A percentile compares a stretch with the other conserved stretches of the same genome.
Evolutionary conservation across 1,140 invertebrate genomes (phyloP).

Genomic region (Camponotus vicinus): DNA sequence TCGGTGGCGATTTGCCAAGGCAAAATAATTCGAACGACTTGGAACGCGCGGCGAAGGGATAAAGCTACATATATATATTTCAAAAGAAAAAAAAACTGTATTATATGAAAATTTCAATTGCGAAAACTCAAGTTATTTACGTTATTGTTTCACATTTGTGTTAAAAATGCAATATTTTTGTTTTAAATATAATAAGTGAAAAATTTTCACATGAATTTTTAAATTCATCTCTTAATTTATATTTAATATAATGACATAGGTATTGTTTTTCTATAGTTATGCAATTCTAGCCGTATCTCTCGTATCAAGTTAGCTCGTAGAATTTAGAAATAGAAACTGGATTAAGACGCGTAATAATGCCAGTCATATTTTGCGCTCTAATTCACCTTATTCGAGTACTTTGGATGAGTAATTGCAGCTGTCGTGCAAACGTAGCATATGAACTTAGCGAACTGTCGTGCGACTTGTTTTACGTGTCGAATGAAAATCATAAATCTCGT

Average conservation of each 20-base stretch:
- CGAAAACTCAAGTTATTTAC: background rate
- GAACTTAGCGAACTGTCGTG: slow-evolving; percentile 36
- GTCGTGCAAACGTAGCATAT: slow-evolving; percentile 9
- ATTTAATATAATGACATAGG: background rate
- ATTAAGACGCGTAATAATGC: background rate
- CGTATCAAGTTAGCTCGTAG: slow-evolving; percentile 3
- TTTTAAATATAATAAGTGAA: background rate
- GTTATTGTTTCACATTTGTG: background rate
- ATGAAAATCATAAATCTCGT: slow-evolving; percentile 41
- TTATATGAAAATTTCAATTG: slow-evolving; percentile 19
- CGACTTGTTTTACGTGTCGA: background rate
- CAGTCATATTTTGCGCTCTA: slow-evolving; percentile 2
- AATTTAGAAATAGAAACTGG: background rate
- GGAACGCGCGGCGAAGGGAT: background rate
- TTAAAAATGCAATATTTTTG: background rate
- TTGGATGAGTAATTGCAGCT: slow-evolving; percentile 21
- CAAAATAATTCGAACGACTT: slow-evolving; percentile 23
- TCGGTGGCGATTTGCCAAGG: slow-evolving; percentile 31
- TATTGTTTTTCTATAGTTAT: background rate
- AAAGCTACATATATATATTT: background rate
- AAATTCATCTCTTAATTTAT: background rate
- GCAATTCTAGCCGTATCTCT: background rate
- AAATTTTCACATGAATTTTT: background rate
- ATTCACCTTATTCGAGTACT: slow-evolving; percentile 26
- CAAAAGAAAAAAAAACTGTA: background rate